These are phyloP conservation scores for Rugalucina vietnamica DNA, from an alignment of 2,888 invertebrate species.

Conservation along the genomic window DNA sequence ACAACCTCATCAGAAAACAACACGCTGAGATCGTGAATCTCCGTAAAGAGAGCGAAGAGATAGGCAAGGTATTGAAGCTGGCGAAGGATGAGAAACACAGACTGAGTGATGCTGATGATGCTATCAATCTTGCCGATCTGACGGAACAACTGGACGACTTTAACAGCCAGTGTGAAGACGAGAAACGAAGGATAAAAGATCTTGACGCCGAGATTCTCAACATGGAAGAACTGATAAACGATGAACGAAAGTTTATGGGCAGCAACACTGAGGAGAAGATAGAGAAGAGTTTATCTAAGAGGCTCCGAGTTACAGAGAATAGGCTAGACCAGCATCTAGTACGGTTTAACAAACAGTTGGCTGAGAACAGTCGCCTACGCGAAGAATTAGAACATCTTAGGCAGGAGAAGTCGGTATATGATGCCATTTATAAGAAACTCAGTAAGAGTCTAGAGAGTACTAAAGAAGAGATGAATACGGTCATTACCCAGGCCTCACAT, in stretches of 20 bases:
- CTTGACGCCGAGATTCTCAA: constrained; percentile 68
- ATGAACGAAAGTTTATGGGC: constrained; percentile 64
- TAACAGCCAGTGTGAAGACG: constrained; percentile 62
- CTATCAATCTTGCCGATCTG: constrained; percentile 62
- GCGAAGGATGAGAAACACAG: constrained; percentile 73
- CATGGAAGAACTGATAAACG: constrained; percentile 59
- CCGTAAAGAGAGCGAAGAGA: constrained; percentile 73
- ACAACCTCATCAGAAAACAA: constrained; percentile 85
- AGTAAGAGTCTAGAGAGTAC: constrained; percentile 90
- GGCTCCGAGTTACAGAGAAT: constrained; percentile 72
- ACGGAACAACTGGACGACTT: constrained; percentile 66
- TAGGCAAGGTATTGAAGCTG: constrained; percentile 67
- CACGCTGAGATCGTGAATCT: constrained; percentile 73
- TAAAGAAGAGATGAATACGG: constrained; percentile 91
- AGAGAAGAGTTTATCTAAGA: constrained; percentile 62
- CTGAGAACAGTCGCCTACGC: constrained; percentile 85
- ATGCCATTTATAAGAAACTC: constrained; percentile 91
- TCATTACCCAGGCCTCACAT: constrained; percentile 93
- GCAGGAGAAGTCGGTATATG: constrained; percentile 92
- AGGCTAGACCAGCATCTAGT: constrained; percentile 75
- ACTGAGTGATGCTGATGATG: constrained; percentile 64
- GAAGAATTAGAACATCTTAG: constrained; percentile 92
- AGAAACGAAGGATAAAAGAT: constrained; percentile 65
- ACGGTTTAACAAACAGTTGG: constrained; percentile 77
- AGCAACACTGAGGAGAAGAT: constrained; percentile 45